Percentiles rank a stretch among this genome's conserved stretches.
Conservation (phyloP, 2,113 vertebrate genomes). For the Ciconia maguari region DNA sequence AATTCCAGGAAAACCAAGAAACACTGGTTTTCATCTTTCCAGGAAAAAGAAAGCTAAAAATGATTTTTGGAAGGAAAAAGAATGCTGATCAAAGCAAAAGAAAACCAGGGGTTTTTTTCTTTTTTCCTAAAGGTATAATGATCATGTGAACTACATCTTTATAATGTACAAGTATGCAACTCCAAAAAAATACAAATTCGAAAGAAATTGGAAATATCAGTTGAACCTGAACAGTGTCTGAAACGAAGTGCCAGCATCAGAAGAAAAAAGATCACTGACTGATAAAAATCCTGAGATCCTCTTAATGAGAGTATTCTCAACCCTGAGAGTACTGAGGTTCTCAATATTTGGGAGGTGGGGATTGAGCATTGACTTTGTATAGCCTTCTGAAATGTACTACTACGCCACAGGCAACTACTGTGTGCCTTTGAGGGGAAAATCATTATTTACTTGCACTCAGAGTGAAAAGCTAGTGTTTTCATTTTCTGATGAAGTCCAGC, state of each 20-base stretch:
- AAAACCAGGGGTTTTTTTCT: not conserved
- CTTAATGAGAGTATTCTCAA: not conserved
- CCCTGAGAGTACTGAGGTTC: not conserved
- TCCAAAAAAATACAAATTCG: not conserved
- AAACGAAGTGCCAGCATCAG: not conserved
- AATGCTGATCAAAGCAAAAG: not conserved
- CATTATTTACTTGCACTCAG: not conserved
- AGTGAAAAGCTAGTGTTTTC: not conserved
- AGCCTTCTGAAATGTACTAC: not conserved
- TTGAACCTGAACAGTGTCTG: not conserved
- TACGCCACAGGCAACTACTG: not conserved
- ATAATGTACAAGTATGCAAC: not conserved
- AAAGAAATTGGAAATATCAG: not conserved
- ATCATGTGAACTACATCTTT: not conserved
- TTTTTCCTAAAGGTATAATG: not conserved
- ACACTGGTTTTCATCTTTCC: not conserved
- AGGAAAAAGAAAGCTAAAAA: not conserved
- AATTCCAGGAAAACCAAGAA: not conserved
- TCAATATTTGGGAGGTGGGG: not conserved
- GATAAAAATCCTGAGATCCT: not conserved
- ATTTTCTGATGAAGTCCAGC: not conserved
- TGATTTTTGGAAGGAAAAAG: not conserved
- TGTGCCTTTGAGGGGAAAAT: not conserved
- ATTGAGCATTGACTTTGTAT: not conserved
- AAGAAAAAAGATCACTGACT: not conserved